Base-by-base conservation (phyloP, 2,113 vertebrate species). In the Speoplatyrhinus poulsoni region DNA sequence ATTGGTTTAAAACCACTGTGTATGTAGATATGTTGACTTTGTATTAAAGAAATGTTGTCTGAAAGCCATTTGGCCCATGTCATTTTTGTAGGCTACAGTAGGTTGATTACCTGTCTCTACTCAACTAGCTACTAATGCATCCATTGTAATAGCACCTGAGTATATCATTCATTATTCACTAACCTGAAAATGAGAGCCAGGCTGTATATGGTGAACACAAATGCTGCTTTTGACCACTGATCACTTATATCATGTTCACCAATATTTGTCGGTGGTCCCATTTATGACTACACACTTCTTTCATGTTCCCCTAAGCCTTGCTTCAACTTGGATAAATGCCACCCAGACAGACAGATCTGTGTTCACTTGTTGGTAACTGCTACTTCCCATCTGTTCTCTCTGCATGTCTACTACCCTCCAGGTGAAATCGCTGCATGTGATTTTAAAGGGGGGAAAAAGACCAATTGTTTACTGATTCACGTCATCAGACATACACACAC, bases 11-110 rank as follows among this genome's bases (percentile, higher is more conserved):
- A 91, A 92, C 95, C 95, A 95, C 96, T 90, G 92, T 96, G 95
- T 97, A 95, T 98, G 96, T 99, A 98, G 96, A 99, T 98, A 98
- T 94, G 95, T 96, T 94, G 89, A 97, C 95, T 99, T 99, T 99
- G 96, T 99, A 99, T 99, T 98, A 99, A 99, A 98, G 96, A 95
- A 95, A 93, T 94, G 94, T 95, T 95, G 95, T 96, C 96, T 93
- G 94, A 95, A 92, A 75, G 81, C 19, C 47, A 47, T 47, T 73
- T 32, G 33, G 59, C 58, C 57, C 77, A 79, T 65, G 16, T 16
- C 12, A 11, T 85, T 60, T 74, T 70, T 74, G 26, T 2, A n/a
- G n/a, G 53, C 11, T 57, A 54, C n/a, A 12, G 17, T 58, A 26
- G 26, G 26, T 26, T 26, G 2, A 26, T 26, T 26, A 19, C 1